Percentiles rank a stretch among this genome's conserved stretches.
Conservation (phyloP, 2,888 invertebrate species). For the Zeuzera pyrina region DNA sequence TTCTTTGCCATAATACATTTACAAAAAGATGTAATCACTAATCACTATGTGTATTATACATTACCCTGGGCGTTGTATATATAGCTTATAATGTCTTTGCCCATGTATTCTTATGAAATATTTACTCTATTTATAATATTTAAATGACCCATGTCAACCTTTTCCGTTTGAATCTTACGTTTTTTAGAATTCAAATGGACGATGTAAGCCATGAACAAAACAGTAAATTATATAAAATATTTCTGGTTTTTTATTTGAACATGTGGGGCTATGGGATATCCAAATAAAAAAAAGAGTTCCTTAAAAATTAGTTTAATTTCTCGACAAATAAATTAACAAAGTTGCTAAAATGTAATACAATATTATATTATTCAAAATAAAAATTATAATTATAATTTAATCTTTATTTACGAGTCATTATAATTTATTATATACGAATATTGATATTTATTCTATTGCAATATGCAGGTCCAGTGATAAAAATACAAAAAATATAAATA, state of each 20-base stretch:
- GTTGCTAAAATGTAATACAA: slow-evolving; percentile 49
- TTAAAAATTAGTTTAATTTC: slow-evolving; percentile 69
- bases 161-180: slow-evolving; percentile 62
- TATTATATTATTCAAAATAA: slow-evolving; percentile 47
- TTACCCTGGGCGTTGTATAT: slow-evolving; percentile 49
- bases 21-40: too few relatives aligned
- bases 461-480: too few relatives aligned
- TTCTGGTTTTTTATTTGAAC: too few relatives aligned
- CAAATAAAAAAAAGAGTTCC: slow-evolving; percentile 27
- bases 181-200: slow-evolving; percentile 54
- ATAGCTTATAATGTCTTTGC: slow-evolving; percentile 40
- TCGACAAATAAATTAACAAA: slow-evolving; percentile 69
- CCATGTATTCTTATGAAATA: too few relatives aligned
- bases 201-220: slow-evolving; percentile 55
- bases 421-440: neutral
- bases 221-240: slow-evolving; percentile 20
- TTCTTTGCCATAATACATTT: too few relatives aligned
- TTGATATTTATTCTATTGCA: neutral
- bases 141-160: slow-evolving; percentile 53
- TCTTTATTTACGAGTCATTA: too few relatives aligned
- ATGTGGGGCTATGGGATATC: neutral
- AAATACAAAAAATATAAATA: slow-evolving; percentile 26
- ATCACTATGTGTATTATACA: slow-evolving; percentile 1
- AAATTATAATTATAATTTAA: slow-evolving; percentile 48
- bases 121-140: slow-evolving; percentile 58